Evolutionary conservation across 1,140 invertebrate species (phyloP).

Genomic region (Drosophila watanabei): DNA sequence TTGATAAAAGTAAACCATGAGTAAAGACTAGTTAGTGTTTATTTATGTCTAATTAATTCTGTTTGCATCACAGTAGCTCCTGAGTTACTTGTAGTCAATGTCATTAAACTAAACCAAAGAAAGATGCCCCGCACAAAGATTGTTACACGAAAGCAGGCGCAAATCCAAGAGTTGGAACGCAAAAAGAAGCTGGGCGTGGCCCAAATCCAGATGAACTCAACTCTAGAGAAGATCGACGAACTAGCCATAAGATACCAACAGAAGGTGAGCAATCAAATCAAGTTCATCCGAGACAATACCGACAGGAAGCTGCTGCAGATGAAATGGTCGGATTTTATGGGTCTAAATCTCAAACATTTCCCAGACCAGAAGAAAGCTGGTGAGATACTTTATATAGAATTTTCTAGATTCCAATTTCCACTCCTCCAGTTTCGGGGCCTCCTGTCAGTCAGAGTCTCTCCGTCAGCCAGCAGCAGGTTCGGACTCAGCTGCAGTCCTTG

Average conservation of each 20-base stretch:
- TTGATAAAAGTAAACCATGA: too few species aligned
- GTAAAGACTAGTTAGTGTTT: too few species aligned
- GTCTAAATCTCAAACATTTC: slow-evolving; percentile 13
- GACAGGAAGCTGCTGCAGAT: slow-evolving; percentile 46
- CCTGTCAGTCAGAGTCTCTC: neutral
- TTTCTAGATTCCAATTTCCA: neutral
- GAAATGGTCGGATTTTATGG: slow-evolving; percentile 54
- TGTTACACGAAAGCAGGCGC: slow-evolving; percentile 28
- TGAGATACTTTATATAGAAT: neutral
- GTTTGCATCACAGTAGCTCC: neutral
- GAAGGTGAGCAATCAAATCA: slow-evolving; percentile 45
- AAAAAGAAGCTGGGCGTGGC: slow-evolving; percentile 56
- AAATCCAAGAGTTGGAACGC: slow-evolving; percentile 33
- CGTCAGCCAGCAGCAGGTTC: neutral
- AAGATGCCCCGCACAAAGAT: slow-evolving; percentile 72
- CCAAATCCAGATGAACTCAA: slow-evolving; percentile 48
- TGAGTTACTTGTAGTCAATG: neutral
- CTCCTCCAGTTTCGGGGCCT: neutral
- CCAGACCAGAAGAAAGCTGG: neutral
- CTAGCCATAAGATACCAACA: slow-evolving; percentile 23
- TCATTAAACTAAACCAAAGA: neutral
- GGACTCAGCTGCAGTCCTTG: neutral
- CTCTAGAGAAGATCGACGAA: slow-evolving; percentile 47
- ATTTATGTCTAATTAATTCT: neutral
- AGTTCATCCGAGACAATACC: slow-evolving; percentile 35